Evolutionary conservation across 2,888 invertebrate genomes (phyloP).

Genomic region (Eledona agricola): DNA sequence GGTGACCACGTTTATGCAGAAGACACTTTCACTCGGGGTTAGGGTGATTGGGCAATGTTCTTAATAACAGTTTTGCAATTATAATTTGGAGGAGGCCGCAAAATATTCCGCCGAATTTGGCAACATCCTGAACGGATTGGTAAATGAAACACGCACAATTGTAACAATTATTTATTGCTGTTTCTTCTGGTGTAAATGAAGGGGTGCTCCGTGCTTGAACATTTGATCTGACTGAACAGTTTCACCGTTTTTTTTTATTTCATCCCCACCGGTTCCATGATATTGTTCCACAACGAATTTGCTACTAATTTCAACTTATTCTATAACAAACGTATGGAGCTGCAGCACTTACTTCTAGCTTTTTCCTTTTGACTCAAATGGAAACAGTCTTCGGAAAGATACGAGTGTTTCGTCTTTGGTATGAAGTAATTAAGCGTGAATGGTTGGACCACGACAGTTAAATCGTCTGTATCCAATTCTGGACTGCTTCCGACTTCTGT

Average conservation of each 20-base stretch:
- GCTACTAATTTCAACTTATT: slow-evolving; percentile 58
- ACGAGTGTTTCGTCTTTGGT: slow-evolving; percentile 63
- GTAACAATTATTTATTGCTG: slow-evolving; percentile 26
- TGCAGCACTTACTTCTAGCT: slow-evolving; percentile 63
- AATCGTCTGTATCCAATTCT: slow-evolving; percentile 66
- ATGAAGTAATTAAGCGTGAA: slow-evolving; percentile 61
- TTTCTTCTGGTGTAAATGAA: slow-evolving; percentile 61
- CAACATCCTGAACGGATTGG: no score
- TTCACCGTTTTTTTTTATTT: slow-evolving; percentile 56
- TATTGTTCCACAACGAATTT: slow-evolving; percentile 70
- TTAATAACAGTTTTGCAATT: slow-evolving; percentile 6
- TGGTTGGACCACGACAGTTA: slow-evolving; percentile 68
- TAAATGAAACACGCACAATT: no score
- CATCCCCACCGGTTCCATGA: slow-evolving; percentile 65
- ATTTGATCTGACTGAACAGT: slow-evolving; percentile 59
- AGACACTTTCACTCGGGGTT: slow-evolving; percentile 28
- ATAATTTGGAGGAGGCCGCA: no score
- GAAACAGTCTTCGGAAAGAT: slow-evolving; percentile 70
- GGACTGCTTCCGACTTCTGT: slow-evolving; percentile 62
- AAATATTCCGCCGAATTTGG: no score
- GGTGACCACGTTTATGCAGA: slow-evolving; percentile 18
- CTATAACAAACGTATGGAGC: slow-evolving; percentile 5
- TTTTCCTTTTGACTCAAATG: slow-evolving; percentile 71
- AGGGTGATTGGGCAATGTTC: slow-evolving; percentile 9
- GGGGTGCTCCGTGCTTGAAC: slow-evolving; percentile 63